Evolutionary conservation across 2,888 invertebrate species (phyloP), one percentile per base, ranked within the genome.

Genomic region (Mechanitis messenoides): DNA sequence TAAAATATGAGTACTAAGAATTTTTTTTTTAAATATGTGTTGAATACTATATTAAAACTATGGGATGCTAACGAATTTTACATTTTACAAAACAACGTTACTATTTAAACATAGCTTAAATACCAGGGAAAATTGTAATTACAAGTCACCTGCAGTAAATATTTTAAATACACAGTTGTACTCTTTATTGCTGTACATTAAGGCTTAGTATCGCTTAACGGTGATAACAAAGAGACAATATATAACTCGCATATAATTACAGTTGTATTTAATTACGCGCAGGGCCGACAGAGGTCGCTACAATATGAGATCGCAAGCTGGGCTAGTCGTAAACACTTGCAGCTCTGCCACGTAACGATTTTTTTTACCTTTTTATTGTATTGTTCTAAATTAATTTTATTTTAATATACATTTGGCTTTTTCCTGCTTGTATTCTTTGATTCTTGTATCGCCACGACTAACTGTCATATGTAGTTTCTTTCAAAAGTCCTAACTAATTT

Each of bases 221-320:
- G 3, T 4, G 7, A 54, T 31, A 61, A 65, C 62, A 64, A 64
- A 62, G 60, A 63, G 58, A 61, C 61, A 60, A 59, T 65, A 60
- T 63, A 61, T 68, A 65, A 62, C 64, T 60, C 56, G 63, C 62
- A 61, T 58, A 64, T 64, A 69, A 69, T 68, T 69, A 68, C 65
- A 62, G 61, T 56, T 62, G 62, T 63, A 69, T 69, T 67, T 69
- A 69, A 69, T 69, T 69, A 66, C 60, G 54, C 53, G 45, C 45
- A 42, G 42, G 38, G 42, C 42, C 9, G 64, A 58, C 64, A 66
- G 62, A 63, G 65, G 69, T 58, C 64, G 61, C 55, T 62, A 56
- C 64, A 60, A 57, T 64, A 64, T 62, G 66, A 60, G 62, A 63
- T 62, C 62, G 65, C 60, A 59, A 20, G 64, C 66, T 64, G 54